A percentile compares a stretch with the other conserved stretches of the same genome.
Evolutionary conservation across 2,113 vertebrate species (phyloP).

Genomic region (Sitta europaea): DNA sequence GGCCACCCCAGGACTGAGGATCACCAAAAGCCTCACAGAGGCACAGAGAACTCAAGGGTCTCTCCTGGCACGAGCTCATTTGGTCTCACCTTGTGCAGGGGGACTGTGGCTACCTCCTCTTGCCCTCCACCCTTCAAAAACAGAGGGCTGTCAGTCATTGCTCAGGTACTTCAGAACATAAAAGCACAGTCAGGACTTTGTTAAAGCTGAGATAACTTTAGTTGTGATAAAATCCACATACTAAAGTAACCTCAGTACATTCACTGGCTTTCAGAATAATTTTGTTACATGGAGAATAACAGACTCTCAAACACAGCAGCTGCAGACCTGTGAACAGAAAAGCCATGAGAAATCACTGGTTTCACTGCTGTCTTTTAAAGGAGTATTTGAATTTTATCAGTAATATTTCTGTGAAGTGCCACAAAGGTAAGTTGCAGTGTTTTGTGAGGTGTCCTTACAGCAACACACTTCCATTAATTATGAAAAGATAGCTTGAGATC

Average conservation of each 20-base stretch:
- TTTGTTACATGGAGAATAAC: neutral
- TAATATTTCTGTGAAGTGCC: neutral
- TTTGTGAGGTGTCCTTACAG: neutral
- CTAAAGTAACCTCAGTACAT: neutral
- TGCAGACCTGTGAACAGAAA: neutral
- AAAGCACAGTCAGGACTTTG: neutral
- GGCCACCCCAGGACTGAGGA: fast-evolving
- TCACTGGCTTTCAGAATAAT: neutral
- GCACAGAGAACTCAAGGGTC: neutral
- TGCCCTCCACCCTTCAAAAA: neutral
- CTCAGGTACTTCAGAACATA: neutral
- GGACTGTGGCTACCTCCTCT: fast-evolving
- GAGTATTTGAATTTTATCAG: neutral
- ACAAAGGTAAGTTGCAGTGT: neutral
- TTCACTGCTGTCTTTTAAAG: neutral
- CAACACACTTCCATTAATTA: neutral
- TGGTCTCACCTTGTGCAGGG: neutral
- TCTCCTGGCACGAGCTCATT: neutral
- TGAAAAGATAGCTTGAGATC: neutral
- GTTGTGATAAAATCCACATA: neutral
- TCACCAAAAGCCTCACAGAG: fast-evolving
- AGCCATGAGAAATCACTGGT: neutral
- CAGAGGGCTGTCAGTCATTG: neutral
- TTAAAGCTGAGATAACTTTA: neutral
- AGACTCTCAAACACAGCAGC: neutral